Conservation (phyloP, 2,797 vertebrate genomes). For the Anomalospiza imberbis region DNA sequence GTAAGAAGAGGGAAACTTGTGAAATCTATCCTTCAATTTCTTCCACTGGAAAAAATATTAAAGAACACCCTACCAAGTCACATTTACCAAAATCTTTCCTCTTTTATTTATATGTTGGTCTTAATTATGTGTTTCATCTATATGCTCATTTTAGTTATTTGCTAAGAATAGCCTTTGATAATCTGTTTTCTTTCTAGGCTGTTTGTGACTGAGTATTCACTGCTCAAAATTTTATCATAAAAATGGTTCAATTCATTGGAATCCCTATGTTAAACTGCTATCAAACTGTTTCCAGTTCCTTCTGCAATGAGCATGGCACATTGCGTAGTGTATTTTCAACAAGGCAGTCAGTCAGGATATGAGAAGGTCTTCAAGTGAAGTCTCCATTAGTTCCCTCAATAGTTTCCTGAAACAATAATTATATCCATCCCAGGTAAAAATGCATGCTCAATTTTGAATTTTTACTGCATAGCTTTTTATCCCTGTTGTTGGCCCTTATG, state of each 20-base stretch:
- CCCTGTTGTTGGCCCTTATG: not conserved
- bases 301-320: not conserved
- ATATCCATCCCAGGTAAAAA: not conserved
- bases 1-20: not conserved
- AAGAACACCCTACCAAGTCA: not conserved
- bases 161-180: not conserved
- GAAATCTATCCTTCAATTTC: not conserved
- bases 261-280: not conserved
- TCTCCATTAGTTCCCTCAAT: not conserved
- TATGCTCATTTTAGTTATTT: not conserved
- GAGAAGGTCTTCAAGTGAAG: not conserved
- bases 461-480: not conserved
- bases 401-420: not conserved
- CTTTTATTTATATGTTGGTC: not conserved
- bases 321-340: not conserved
- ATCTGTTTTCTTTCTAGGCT: not conserved
- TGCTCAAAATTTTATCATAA: not conserved
- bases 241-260: not conserved
- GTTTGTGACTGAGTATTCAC: not conserved
- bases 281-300: not conserved
- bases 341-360: not conserved
- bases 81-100: not conserved
- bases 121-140: not conserved
- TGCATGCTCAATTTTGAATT: not conserved
- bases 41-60: slow-evolving; percentile 1